These are phyloP conservation scores for Phthorimaea operculella DNA, from an alignment of 1,140 invertebrate genomes.

Conservation along the genomic window DNA sequence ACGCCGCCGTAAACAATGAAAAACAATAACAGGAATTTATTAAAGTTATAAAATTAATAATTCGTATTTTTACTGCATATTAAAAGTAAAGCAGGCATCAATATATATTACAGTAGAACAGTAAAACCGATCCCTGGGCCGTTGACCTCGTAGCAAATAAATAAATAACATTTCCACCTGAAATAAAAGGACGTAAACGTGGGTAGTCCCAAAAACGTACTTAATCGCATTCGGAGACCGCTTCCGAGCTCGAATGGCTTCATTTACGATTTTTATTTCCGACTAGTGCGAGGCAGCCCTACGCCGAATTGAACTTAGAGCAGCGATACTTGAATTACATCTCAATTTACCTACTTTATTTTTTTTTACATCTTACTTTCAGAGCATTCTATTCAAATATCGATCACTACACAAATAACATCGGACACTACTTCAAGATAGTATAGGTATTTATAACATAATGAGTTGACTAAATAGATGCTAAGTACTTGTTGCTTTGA, in stretches of 20 bases:
- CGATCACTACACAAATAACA: no score
- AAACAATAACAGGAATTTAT: neutral
- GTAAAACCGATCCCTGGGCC: slow-evolving; percentile 7
- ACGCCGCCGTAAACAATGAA: neutral
- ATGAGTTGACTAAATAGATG: no score
- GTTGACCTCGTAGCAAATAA: slow-evolving; percentile 32
- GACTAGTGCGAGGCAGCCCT: slow-evolving; percentile 29
- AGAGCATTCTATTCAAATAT: no score
- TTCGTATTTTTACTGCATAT: neutral
- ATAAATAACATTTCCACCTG: slow-evolving; percentile 59
- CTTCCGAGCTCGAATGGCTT: slow-evolving; percentile 56
- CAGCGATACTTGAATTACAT: no score
- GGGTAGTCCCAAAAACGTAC: slow-evolving; percentile 56
- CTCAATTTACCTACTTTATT: no score
- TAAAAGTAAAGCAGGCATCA: neutral
- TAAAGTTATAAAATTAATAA: neutral
- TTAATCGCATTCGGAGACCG: slow-evolving; percentile 61
- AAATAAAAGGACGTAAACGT: slow-evolving; percentile 64
- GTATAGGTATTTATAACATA: no score
- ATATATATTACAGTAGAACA: neutral
- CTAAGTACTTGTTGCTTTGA: no score
- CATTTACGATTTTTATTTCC: slow-evolving; percentile 67
- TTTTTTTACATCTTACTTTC: no score
- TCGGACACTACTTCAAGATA: no score
- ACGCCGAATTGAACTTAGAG: no score